Conservation (phyloP, 2,113 vertebrate species). For the Neolamprologus tretocephalus region DNA sequence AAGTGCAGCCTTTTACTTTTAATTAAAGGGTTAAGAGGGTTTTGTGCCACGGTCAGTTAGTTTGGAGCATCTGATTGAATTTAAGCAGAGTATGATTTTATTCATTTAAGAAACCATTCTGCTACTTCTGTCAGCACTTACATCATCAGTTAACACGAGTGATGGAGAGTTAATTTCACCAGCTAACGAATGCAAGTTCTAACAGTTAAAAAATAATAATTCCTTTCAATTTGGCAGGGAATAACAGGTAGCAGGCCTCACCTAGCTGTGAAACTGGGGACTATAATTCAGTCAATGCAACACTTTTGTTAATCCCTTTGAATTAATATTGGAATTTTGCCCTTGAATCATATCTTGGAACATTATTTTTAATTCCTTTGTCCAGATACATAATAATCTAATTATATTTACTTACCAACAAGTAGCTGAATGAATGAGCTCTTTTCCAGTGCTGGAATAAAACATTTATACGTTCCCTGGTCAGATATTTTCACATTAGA, state of each 20-base stretch:
- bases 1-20: neutral
- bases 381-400: fast-evolving
- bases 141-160: fast-evolving
- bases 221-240: fast-evolving
- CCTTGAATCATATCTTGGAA: fast-evolving
- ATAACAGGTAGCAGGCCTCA: fast-evolving
- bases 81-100: fast-evolving
- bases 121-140: neutral
- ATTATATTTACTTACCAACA: neutral
- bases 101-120: fast-evolving
- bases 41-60: fast-evolving
- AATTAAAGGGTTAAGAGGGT: fast-evolving
- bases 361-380: fast-evolving
- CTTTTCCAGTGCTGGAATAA: neutral
- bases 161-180: neutral
- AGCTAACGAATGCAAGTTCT: fast-evolving
- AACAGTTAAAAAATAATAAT: fast-evolving
- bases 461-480: fast-evolving
- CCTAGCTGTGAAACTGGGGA: neutral
- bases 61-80: neutral
- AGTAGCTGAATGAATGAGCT: fast-evolving
- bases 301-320: fast-evolving
- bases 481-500: neutral
- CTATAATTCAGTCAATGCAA: neutral
- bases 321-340: neutral